These are phyloP conservation scores for Gavialis gangeticus DNA, from an alignment of 2,113 vertebrate species.

Conservation along the genomic window DNA sequence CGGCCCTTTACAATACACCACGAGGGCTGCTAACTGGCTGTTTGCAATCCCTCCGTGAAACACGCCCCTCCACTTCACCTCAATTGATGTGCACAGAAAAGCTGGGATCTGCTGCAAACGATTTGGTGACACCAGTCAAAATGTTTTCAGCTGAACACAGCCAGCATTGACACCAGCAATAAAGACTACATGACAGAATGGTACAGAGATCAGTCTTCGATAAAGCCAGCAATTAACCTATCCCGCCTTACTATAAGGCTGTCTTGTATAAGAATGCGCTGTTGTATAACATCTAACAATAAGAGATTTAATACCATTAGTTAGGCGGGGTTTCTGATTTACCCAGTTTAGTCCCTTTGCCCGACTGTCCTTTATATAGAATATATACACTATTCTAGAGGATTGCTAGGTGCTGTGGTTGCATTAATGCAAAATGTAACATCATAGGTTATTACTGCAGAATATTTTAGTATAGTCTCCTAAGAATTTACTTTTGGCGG, in stretches of 20 bases:
- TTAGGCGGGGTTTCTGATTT: not conserved
- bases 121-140: slow-evolving; percentile 59
- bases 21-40: slow-evolving; percentile 34
- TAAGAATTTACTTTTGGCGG: not conserved
- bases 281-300: not conserved
- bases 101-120: slow-evolving; percentile 26
- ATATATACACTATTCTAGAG: not conserved
- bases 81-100: slow-evolving; percentile 41
- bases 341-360: not conserved
- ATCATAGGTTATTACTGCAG: rapidly evolving
- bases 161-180: slow-evolving; percentile 47
- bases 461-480: not conserved
- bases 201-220: slow-evolving; percentile 11
- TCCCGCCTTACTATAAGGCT: not conserved
- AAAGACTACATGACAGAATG: slow-evolving; percentile 30
- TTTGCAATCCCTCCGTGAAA: not conserved
- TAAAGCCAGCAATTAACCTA: slow-evolving; percentile 53
- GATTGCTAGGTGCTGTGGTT: not conserved
- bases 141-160: slow-evolving; percentile 63
- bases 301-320: not conserved
- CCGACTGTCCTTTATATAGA: not conserved
- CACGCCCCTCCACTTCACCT: slow-evolving; percentile 37
- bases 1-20: slow-evolving; percentile 20
- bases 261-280: not conserved
- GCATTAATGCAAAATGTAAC: not conserved